These are phyloP conservation scores for Ceryle rudis DNA, from an alignment of 2,797 vertebrate genomes.

Conservation along the genomic window DNA sequence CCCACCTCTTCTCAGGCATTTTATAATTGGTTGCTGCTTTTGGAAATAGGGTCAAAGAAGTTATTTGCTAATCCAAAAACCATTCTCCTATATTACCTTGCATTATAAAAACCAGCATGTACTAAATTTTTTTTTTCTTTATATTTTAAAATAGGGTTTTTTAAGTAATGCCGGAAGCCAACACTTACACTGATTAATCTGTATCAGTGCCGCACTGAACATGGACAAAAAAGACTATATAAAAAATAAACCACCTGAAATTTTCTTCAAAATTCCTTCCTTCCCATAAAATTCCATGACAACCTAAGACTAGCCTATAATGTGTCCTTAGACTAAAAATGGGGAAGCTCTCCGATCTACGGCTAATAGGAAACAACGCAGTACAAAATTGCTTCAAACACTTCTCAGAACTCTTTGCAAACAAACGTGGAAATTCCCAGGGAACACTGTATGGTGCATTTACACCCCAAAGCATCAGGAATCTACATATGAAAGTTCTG, in stretches of 20 bases:
- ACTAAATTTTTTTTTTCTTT: background rate
- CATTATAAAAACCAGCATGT: background rate
- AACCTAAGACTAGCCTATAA: background rate
- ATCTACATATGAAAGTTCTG: background rate
- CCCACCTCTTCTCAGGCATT: background rate
- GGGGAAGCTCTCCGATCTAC: background rate
- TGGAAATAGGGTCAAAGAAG: background rate
- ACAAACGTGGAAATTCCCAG: background rate
- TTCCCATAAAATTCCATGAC: background rate
- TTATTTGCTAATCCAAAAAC: background rate
- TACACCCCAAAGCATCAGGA: background rate
- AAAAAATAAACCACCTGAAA: background rate
- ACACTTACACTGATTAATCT: background rate
- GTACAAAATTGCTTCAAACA: background rate
- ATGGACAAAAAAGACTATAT: too few species aligned
- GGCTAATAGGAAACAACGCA: background rate
- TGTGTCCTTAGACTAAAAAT: background rate
- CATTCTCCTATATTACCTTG: background rate
- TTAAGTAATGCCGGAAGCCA: background rate
- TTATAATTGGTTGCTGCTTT: background rate
- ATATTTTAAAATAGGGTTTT: background rate
- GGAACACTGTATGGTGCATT: background rate
- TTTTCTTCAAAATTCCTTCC: background rate
- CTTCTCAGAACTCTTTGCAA: background rate
- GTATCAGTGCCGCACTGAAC: accelerated